phyloP scores from a whole-genome alignment of 2,113 vertebrate genomes.

The Myanophis thanlyinensis region DNA sequence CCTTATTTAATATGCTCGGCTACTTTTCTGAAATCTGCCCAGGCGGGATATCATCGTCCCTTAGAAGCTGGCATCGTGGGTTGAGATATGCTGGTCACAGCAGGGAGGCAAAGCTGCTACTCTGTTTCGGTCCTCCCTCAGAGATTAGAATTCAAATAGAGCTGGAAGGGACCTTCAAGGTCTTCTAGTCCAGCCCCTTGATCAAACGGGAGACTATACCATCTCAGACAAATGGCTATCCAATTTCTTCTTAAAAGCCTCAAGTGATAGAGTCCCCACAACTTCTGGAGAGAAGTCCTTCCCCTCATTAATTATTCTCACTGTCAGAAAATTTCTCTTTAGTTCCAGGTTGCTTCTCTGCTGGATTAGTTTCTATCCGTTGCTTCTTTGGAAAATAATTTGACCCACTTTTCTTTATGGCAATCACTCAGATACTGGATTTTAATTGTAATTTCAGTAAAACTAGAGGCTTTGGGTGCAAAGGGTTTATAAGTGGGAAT shows the following conservation, averaged over 20 bases:
- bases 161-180: not conserved
- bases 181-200: not conserved
- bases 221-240: too few species aligned
- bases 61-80: not conserved
- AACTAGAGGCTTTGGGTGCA: not conserved
- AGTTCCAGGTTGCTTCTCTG: not conserved
- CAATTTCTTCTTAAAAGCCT: not conserved
- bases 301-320: not conserved
- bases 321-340: not conserved
- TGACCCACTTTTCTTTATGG: not conserved
- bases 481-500: not conserved
- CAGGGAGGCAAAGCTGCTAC: not conserved
- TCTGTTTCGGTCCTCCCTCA: not conserved
- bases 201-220: not conserved
- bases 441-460: not conserved
- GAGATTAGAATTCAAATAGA: not conserved
- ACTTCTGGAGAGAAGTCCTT: not conserved
- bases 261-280: not conserved
- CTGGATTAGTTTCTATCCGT: not conserved
- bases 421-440: not conserved
- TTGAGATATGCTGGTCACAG: not conserved
- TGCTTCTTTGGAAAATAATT: not conserved
- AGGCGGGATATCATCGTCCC: not conserved
- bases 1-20: conserved; percentile 24
- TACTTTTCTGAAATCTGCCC: conserved; percentile 31